phyloP scores from a whole-genome alignment of 2,113 vertebrate genomes.

The Ictidomys tridecemlineatus region DNA sequence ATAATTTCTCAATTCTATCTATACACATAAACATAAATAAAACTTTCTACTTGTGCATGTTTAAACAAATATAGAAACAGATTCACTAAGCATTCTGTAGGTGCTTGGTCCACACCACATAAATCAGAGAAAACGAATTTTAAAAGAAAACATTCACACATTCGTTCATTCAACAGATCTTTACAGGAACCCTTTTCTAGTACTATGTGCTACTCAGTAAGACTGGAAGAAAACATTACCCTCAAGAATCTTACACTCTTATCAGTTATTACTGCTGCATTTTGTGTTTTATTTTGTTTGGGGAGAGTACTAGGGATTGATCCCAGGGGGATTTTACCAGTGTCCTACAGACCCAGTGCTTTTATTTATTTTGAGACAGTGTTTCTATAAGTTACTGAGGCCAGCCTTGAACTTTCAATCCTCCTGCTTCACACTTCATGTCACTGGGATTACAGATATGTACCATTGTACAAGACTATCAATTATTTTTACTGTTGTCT shows the following conservation, averaged over 20 bases:
- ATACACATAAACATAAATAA: neutral
- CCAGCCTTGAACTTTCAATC: too few species aligned
- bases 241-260: neutral
- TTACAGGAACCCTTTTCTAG: neutral
- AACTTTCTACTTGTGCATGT: neutral
- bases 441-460: too few species aligned
- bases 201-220: neutral
- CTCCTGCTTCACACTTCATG: too few species aligned
- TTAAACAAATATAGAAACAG: slow-evolving; percentile 34
- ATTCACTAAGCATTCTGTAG: neutral
- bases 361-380: too few species aligned
- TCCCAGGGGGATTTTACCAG: too few species aligned
- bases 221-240: neutral
- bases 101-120: neutral
- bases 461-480: too few species aligned
- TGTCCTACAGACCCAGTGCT: too few species aligned
- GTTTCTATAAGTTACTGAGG: too few species aligned
- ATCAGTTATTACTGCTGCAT: neutral
- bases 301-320: too few species aligned
- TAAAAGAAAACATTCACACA: neutral
- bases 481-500: too few species aligned
- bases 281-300: too few species aligned
- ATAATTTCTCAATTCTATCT: neutral
- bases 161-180: neutral
- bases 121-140: neutral